Percentiles rank a stretch among this genome's conserved stretches.
Evolutionary conservation across 2,113 vertebrate genomes (phyloP).

Genomic region (Oxyruncus cristatus): DNA sequence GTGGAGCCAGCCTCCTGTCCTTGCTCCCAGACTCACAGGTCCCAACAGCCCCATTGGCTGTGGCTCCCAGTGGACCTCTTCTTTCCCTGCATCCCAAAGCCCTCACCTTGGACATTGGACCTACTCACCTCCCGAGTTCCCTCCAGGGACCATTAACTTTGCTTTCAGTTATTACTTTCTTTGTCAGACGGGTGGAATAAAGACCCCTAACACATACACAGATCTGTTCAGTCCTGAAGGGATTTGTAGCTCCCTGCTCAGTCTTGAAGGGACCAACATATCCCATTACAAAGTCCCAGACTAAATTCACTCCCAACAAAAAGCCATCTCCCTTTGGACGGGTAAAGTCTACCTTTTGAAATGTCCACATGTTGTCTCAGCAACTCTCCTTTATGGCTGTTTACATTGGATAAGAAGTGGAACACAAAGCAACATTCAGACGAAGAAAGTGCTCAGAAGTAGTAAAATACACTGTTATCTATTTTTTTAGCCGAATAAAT

Average conservation of each 20-base stretch:
- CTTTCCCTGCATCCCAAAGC: neutral
- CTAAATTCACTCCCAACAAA: constrained; percentile 50
- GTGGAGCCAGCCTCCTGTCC: neutral
- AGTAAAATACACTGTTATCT: constrained; percentile 68
- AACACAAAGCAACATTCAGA: constrained; percentile 61
- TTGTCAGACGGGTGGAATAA: neutral
- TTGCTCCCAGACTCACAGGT: neutral
- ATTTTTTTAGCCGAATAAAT: constrained; percentile 72
- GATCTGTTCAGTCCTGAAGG: constrained; percentile 20
- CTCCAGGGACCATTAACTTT: neutral
- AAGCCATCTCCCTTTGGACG: constrained; percentile 46
- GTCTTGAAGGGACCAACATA: constrained; percentile 51
- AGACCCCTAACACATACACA: neutral
- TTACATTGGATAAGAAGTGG: constrained; percentile 53
- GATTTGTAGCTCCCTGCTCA: constrained; percentile 29
- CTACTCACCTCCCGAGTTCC: neutral
- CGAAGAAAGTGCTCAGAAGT: constrained; percentile 41
- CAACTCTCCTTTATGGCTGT: constrained; percentile 45
- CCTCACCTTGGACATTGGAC: rapidly evolving
- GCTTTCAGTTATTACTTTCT: constrained; percentile 7
- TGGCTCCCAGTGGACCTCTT: neutral
- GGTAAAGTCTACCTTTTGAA: constrained; percentile 57
- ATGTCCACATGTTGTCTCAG: constrained; percentile 41
- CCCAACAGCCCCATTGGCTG: neutral
- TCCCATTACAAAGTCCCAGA: constrained; percentile 58